These are phyloP conservation scores for Maniola jurtina DNA, from an alignment of 1,140 invertebrate genomes.

Conservation along the genomic window DNA sequence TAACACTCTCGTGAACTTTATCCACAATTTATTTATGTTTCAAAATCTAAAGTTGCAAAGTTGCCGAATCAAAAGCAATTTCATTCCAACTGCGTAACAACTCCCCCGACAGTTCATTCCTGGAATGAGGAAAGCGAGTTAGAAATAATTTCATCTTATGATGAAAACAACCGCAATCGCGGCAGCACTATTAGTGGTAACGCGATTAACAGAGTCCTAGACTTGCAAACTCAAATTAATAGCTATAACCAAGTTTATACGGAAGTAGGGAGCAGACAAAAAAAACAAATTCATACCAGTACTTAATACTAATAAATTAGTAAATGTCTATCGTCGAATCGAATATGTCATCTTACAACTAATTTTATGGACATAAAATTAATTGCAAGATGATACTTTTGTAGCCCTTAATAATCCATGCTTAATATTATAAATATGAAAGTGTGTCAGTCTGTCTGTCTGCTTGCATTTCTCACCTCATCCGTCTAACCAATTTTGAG, in stretches of 20 bases:
- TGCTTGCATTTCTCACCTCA: too few species aligned
- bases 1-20: neutral
- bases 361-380: too few species aligned
- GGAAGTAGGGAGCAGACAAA: neutral
- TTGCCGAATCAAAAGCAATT: slow-evolving; percentile 26
- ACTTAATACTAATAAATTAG: too few species aligned
- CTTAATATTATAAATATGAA: too few species aligned
- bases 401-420: too few species aligned
- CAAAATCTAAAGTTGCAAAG: neutral
- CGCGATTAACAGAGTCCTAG: slow-evolving; percentile 23
- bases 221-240: slow-evolving; percentile 25
- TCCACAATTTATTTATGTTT: neutral
- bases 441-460: too few species aligned
- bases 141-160: slow-evolving; percentile 35
- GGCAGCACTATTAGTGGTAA: slow-evolving; percentile 27
- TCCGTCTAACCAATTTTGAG: too few species aligned
- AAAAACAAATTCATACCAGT: neutral
- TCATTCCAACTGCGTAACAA: slow-evolving; percentile 22
- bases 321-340: too few species aligned
- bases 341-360: too few species aligned
- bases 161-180: slow-evolving; percentile 27
- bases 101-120: slow-evolving; percentile 24
- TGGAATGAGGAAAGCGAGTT: slow-evolving; percentile 28
- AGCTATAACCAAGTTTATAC: slow-evolving; percentile 20
- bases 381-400: too few species aligned